Percentiles rank a stretch among this genome's conserved stretches.
Evolutionary conservation across 2,113 vertebrate species (phyloP).

Genomic region (Larimichthys crocea): DNA sequence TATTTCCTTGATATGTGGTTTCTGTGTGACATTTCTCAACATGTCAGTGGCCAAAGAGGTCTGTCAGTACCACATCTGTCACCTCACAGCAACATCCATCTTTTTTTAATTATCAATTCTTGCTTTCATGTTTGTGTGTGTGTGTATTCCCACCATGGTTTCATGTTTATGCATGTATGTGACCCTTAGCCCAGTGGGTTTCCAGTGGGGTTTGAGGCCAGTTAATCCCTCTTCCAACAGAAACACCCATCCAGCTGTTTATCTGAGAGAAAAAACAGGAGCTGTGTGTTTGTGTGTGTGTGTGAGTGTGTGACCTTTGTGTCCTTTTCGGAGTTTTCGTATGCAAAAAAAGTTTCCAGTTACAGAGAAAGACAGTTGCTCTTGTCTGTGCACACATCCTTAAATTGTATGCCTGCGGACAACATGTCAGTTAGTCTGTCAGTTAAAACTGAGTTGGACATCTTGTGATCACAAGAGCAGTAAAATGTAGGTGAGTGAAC

Average conservation of each 20-base stretch:
- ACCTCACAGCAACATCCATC: background rate
- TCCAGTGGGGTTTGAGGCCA: constrained; percentile 21
- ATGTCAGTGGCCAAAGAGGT: background rate
- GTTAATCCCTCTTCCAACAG: constrained; percentile 23
- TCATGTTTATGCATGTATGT: constrained; percentile 8
- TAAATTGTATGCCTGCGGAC: background rate
- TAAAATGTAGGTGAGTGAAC: background rate
- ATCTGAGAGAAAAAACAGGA: constrained; percentile 24
- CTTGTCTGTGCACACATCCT: background rate
- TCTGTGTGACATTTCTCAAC: constrained; percentile 1
- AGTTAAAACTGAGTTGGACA: background rate
- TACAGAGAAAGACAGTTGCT: background rate
- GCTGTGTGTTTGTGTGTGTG: background rate
- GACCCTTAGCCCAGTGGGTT: constrained; percentile 2
- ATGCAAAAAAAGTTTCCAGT: constrained; percentile 31
- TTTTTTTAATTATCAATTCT: background rate
- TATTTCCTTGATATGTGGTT: background rate
- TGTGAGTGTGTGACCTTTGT: constrained; percentile 8
- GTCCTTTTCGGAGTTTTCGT: background rate
- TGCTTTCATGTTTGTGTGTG: constrained; percentile 23
- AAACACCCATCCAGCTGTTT: constrained; percentile 45
- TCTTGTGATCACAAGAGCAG: background rate
- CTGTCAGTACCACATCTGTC: background rate
- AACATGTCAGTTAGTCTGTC: background rate
- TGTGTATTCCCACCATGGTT: background rate